A percentile compares a stretch with the other conserved stretches of the same genome.
Conservation (phyloP, 1,140 invertebrate species). For the Plutomurus gul region DNA sequence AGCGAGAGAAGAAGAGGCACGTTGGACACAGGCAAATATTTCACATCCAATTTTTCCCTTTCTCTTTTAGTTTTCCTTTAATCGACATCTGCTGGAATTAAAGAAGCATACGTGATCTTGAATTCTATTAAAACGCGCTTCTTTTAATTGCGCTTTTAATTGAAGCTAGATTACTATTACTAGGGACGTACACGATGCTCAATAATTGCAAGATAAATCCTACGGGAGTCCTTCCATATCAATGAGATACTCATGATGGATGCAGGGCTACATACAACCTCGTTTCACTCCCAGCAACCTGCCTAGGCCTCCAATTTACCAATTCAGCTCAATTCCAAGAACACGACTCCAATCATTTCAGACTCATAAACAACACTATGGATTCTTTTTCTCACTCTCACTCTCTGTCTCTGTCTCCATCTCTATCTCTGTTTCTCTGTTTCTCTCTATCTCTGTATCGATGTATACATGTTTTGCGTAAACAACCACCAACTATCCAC, state of each 20-base stretch:
- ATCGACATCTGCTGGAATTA: constrained; percentile 17
- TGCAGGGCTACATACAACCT: not conserved
- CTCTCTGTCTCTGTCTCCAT: no score
- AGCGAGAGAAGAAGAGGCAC: not conserved
- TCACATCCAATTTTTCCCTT: constrained; percentile 44
- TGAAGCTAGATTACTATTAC: constrained; percentile 37
- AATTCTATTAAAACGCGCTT: constrained; percentile 48
- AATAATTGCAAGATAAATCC: constrained; percentile 4
- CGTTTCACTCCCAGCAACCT: not conserved
- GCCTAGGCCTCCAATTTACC: constrained; percentile 13
- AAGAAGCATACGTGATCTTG: constrained; percentile 47
- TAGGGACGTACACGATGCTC: not conserved
- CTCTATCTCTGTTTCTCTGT: no score
- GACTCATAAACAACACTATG: constrained; percentile 1
- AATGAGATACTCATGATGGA: constrained; percentile 4
- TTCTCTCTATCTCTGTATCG: no score
- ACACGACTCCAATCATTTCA: constrained; percentile 23
- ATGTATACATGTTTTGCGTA: no score
- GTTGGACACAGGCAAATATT: constrained; percentile 18
- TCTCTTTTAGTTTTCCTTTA: not conserved
- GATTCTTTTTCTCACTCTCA: not conserved
- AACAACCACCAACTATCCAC: not conserved
- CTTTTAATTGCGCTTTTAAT: constrained; percentile 49
- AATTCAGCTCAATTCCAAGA: constrained; percentile 15
- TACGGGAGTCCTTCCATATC: not conserved